These are phyloP conservation scores for Latrodectus hesperus DNA, from an alignment of 2,888 invertebrate species.

Conservation along the genomic window DNA sequence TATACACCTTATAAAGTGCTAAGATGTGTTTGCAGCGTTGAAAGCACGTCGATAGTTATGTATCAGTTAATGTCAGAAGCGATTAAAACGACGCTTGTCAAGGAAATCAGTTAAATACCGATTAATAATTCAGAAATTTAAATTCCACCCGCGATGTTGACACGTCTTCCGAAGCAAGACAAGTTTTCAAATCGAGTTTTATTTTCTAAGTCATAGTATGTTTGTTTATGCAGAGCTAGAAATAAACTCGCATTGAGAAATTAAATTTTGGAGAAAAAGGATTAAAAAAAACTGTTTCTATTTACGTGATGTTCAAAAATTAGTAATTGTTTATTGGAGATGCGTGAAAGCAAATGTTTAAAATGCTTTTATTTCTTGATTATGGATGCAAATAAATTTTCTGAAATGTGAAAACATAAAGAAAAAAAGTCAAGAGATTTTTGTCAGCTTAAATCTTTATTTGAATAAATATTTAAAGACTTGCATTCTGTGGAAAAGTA, in stretches of 20 bases:
- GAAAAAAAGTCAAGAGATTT: background rate
- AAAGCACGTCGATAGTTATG: slow-evolving; percentile 44
- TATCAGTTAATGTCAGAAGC: slow-evolving; percentile 28
- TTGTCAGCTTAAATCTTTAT: background rate
- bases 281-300: background rate
- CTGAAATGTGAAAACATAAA: background rate
- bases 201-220: slow-evolving; percentile 4
- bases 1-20: no score
- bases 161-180: slow-evolving; percentile 5
- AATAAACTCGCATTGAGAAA: no score
- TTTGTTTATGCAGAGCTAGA: background rate
- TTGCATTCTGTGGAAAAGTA: no score
- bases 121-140: slow-evolving; percentile 59
- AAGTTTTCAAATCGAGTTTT: slow-evolving; percentile 20
- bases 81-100: slow-evolving; percentile 35
- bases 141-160: slow-evolving; percentile 26
- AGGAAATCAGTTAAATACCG: slow-evolving; percentile 46
- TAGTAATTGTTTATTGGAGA: no score
- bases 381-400: no score
- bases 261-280: background rate
- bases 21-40: no score
- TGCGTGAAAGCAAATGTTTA: no score
- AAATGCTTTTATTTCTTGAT: background rate
- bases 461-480: no score
- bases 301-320: no score